Evolutionary conservation across 1,140 invertebrate species (phyloP).

Genomic region (Brachystomella parvula): DNA sequence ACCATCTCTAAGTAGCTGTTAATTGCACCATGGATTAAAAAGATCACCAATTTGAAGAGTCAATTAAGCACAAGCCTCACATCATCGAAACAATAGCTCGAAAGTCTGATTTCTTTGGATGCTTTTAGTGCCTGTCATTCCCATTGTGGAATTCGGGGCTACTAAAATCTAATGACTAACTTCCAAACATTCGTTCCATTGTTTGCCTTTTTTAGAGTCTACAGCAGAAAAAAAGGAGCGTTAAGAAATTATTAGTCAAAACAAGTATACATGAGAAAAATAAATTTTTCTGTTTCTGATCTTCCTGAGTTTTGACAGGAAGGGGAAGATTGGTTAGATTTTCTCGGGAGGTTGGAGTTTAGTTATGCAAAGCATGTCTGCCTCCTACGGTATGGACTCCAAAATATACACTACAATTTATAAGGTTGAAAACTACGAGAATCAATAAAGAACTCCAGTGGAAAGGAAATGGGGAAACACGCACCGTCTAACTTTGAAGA

Average conservation of each 20-base stretch:
- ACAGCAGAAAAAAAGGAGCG: neutral
- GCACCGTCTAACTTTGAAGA: neutral
- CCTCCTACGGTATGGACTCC: slow-evolving; percentile 1
- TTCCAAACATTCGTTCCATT: neutral
- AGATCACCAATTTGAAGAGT: neutral
- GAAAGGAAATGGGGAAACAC: neutral
- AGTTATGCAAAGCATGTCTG: slow-evolving; percentile 7
- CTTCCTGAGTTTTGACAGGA: slow-evolving; percentile 3
- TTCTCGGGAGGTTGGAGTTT: neutral
- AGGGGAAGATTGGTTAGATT: slow-evolving; percentile 7
- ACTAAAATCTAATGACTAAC: neutral
- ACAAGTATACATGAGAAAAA: neutral
- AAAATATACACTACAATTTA: neutral
- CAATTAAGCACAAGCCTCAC: neutral
- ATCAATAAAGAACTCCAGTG: neutral
- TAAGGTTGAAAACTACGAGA: neutral
- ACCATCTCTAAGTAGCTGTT: neutral
- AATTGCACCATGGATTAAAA: neutral
- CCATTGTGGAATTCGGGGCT: neutral
- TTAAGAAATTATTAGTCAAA: neutral
- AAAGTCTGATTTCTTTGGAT: too few species aligned
- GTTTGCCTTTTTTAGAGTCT: neutral
- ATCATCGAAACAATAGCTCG: too few species aligned
- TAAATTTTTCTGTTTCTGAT: slow-evolving; percentile 1
- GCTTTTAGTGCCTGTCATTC: neutral